A percentile compares a stretch with the other conserved stretches of the same genome.
Evolutionary conservation across 2,888 invertebrate species (phyloP).

Genomic region (Melipona beecheii): DNA sequence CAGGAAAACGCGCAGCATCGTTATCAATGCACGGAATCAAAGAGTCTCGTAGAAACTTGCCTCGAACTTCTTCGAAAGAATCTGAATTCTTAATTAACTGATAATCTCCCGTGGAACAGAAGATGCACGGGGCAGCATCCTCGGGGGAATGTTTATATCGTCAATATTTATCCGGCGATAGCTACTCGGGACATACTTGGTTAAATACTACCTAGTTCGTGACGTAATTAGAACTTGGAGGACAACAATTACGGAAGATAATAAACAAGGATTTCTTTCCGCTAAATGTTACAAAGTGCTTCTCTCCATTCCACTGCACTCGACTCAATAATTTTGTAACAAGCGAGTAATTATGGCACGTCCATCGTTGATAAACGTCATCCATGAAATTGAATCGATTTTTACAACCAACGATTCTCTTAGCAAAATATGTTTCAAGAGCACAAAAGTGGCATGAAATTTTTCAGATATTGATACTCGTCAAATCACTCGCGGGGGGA

Average conservation of each 20-base stretch:
- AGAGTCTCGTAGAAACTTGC: background rate
- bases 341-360: too few species aligned
- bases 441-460: too few species aligned
- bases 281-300: background rate
- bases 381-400: too few species aligned
- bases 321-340: too few species aligned
- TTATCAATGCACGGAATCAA: background rate
- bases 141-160: background rate
- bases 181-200: background rate
- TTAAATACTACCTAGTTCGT: background rate
- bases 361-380: too few species aligned
- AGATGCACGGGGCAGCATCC: background rate
- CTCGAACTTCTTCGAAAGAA: background rate
- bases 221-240: background rate
- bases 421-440: too few species aligned
- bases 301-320: too few species aligned
- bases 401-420: too few species aligned
- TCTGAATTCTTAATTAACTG: constrained; percentile 1
- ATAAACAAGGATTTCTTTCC: background rate
- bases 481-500: too few species aligned
- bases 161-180: background rate
- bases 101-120: background rate
- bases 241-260: background rate
- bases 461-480: too few species aligned
- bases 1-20: background rate